phyloP scores from a whole-genome alignment of 2,888 invertebrate species.

The Altica lythri region DNA sequence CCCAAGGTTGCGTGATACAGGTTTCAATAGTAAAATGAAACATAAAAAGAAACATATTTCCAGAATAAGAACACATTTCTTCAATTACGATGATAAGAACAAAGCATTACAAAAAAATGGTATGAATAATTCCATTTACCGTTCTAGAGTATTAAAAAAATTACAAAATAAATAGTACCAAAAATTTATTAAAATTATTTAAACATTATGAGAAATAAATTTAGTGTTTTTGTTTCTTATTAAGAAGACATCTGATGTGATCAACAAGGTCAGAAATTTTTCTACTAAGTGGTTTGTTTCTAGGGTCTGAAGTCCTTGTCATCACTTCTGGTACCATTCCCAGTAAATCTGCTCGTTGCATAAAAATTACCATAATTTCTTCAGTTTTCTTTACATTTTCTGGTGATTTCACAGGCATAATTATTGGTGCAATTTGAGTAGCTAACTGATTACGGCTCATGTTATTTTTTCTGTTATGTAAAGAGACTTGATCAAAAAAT shows the following conservation, averaged over 20 bases:
- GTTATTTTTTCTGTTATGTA: constrained; percentile 18
- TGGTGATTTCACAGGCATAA: constrained; percentile 17
- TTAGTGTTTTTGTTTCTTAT: constrained; percentile 5
- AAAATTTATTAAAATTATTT: no score
- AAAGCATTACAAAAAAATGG: no score
- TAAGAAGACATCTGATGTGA: not conserved
- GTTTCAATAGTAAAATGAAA: no score
- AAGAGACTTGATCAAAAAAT: constrained; percentile 39
- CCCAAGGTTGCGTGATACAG: no score
- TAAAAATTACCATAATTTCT: constrained; percentile 18
- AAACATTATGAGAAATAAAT: no score
- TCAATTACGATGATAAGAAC: no score
- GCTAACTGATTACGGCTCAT: constrained; percentile 23
- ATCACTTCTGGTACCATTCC: constrained; percentile 29
- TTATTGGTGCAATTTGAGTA: constrained; percentile 22
- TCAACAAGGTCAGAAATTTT: constrained; percentile 4
- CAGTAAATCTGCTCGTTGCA: constrained; percentile 21
- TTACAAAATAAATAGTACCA: no score
- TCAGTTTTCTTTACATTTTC: constrained; percentile 10
- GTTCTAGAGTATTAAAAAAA: no score
- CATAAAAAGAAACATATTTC: no score
- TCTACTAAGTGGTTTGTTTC: constrained; percentile 7
- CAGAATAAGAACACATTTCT: no score
- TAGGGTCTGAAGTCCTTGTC: constrained; percentile 1
- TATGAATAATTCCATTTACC: no score